Conservation (phyloP, 1,140 invertebrate genomes). For the Philopotamus ludificatus region DNA sequence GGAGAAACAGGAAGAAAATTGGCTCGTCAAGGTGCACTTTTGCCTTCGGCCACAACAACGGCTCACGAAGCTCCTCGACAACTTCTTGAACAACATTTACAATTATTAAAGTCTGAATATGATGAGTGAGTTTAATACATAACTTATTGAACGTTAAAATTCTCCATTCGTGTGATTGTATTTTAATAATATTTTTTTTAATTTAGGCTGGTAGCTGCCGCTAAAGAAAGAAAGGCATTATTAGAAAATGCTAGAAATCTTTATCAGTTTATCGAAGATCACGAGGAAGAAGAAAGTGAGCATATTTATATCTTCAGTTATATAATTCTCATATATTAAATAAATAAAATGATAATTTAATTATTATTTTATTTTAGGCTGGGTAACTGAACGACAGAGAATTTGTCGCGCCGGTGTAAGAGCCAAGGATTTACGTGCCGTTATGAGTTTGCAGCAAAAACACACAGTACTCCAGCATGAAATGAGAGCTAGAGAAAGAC, state of each 20-base stretch:
- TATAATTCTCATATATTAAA: background rate
- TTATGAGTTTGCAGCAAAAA: constrained; percentile 88
- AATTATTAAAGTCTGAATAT: constrained; percentile 70
- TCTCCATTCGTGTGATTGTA: too few species aligned
- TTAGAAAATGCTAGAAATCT: constrained; percentile 91
- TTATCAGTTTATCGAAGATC: constrained; percentile 93
- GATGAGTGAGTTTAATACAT: constrained; percentile 64
- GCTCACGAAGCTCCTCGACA: constrained; percentile 48
- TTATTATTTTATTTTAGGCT: constrained; percentile 57
- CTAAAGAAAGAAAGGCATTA: constrained; percentile 73
- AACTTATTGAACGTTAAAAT: too few species aligned
- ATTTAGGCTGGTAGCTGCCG: constrained; percentile 65
- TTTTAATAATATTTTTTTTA: background rate
- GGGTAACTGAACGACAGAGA: constrained; percentile 89
- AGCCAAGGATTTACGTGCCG: constrained; percentile 88
- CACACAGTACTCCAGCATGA: constrained; percentile 94
- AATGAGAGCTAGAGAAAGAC: constrained; percentile 72
- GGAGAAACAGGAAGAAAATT: constrained; percentile 80
- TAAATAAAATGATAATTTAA: constrained; percentile 5
- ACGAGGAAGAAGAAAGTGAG: constrained; percentile 84
- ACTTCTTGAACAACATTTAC: constrained; percentile 67
- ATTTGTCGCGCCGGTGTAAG: constrained; percentile 88
- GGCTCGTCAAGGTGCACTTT: constrained; percentile 64
- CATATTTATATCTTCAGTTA: constrained; percentile 4
- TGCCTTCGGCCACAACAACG: constrained; percentile 59